Conservation (phyloP, 2,113 vertebrate genomes). For the Rhineura floridana region DNA sequence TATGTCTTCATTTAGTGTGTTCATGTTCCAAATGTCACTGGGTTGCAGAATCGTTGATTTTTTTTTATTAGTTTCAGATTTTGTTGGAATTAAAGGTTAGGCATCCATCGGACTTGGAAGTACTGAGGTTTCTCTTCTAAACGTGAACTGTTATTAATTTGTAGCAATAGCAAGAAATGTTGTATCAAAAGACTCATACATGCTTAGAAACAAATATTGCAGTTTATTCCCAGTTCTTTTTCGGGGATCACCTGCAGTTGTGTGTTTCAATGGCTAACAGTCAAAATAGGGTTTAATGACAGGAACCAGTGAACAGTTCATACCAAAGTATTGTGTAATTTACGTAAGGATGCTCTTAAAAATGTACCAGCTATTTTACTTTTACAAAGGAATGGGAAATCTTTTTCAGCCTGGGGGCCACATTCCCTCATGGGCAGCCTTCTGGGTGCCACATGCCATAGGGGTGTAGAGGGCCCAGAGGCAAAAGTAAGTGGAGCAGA, state of each 20-base stretch:
- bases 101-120: slow-evolving; percentile 51
- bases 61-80: too few species aligned
- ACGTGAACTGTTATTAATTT: slow-evolving; percentile 58
- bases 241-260: not conserved
- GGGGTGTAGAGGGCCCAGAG: too few species aligned
- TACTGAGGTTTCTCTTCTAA: slow-evolving; percentile 32
- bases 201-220: slow-evolving; percentile 54
- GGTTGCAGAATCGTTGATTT: slow-evolving; percentile 21
- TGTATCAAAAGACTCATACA: slow-evolving; percentile 42
- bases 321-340: not conserved
- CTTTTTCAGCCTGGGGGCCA: not conserved
- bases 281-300: not conserved
- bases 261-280: slow-evolving; percentile 17
- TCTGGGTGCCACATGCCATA: too few species aligned
- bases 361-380: not conserved
- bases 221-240: slow-evolving; percentile 13
- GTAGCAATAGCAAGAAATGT: slow-evolving; percentile 51
- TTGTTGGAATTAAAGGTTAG: slow-evolving; percentile 25
- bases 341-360: not conserved
- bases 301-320: not conserved
- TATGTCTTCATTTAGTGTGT: slow-evolving; percentile 22
- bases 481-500: too few species aligned
- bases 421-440: too few species aligned
- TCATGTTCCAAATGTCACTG: slow-evolving; percentile 11
- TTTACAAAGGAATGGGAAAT: too few species aligned